Base-by-base conservation (phyloP, 2,888 invertebrate species). In the Sialis fuliginosa region DNA sequence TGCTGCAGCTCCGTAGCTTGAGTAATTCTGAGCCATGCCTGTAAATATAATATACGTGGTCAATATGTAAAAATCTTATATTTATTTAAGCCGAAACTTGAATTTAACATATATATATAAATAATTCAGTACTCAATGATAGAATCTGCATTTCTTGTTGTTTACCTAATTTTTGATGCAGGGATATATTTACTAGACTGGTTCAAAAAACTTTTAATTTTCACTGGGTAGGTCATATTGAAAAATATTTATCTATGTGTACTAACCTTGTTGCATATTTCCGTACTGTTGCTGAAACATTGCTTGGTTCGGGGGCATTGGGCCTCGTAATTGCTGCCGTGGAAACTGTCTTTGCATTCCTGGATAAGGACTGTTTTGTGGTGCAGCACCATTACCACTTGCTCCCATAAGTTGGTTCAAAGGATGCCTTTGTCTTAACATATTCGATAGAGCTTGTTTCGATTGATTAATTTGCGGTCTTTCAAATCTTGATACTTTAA, bases 361-460 rank as follows among this genome's bases (percentile, higher is more conserved):
- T 56, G 72, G 61, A 52, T 64, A 59, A 52, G 65, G 56, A 54
- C 60, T 53, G 50, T 60, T 54, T 58, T 64, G 51, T 62, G 66
- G 48, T 49, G 55, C 57, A 46, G 54, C 55, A 46, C 60, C 61
- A 48, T 56, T 57, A 8, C 55, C 58, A 3, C 63, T 57, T 52
- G 61, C 54, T 59, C 66, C 59, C 56, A 65, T 61, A 46, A 59
- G 59, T 42, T 73, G 72, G 52, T 71, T 70, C 57, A 69, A 65
- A 1, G 87, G 86, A 52, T 83, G 72, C 5, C 90, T 72, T 56
- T 81, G 77, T 0, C 87, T 73, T 46, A 91, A 66, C 87, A 91
- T 86, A 57, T 87, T 81, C 45, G 85, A 84, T 37, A 91, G 67
- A 0, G 90, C 90, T 60, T 86, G 87, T 58, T 91, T 90, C 5